A percentile compares a stretch with the other conserved stretches of the same genome.
These are phyloP conservation scores for Hypanus sabinus DNA, from an alignment of 2,113 vertebrate genomes.

Conservation along the genomic window DNA sequence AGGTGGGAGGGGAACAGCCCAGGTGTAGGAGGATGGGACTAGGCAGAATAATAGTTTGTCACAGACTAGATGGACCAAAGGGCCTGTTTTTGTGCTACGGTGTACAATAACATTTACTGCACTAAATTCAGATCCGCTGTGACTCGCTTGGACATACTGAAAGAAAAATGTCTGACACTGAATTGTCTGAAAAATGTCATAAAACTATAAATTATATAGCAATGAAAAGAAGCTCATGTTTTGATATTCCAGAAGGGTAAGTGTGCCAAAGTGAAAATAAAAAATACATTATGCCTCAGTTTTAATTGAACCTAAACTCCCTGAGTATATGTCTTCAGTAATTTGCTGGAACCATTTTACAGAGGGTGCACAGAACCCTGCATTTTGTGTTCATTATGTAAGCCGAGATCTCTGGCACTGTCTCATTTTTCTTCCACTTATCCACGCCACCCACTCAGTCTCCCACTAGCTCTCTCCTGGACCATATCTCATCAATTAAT, in stretches of 20 bases:
- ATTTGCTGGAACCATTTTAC: slow-evolving; percentile 31
- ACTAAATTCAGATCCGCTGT: neutral
- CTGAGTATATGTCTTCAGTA: neutral
- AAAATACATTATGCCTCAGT: neutral
- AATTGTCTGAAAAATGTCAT: neutral
- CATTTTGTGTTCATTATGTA: slow-evolving; percentile 21
- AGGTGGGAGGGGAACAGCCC: too few species aligned
- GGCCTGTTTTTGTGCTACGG: too few species aligned
- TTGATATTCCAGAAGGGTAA: slow-evolving; percentile 14
- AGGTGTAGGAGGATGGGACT: too few species aligned
- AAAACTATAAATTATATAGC: slow-evolving; percentile 26
- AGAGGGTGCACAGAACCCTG: neutral
- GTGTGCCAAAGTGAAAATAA: neutral
- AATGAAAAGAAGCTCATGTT: neutral
- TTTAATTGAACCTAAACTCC: slow-evolving; percentile 22
- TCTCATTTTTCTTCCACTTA: slow-evolving; percentile 33
- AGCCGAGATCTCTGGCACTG: slow-evolving; percentile 18
- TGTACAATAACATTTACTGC: neutral
- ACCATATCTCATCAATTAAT: slow-evolving; percentile 8
- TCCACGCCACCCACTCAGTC: slow-evolving; percentile 20
- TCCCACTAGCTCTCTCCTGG: neutral
- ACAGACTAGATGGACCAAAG: too few species aligned
- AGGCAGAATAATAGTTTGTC: too few species aligned
- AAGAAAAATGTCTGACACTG: neutral
- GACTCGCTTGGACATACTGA: neutral